phyloP scores from a whole-genome alignment of 2,888 invertebrate species.

The Cyclophora punctaria region DNA sequence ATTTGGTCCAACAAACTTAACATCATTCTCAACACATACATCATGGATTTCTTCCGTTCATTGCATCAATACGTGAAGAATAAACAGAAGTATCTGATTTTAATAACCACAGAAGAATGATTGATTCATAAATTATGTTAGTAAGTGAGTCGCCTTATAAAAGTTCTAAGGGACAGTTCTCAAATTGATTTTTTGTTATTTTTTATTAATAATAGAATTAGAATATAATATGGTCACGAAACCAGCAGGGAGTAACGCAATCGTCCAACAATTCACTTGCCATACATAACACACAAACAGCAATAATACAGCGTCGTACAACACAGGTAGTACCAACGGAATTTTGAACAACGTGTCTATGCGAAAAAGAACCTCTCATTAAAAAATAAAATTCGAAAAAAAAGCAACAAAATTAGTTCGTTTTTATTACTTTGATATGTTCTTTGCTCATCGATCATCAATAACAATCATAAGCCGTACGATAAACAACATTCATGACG shows the following conservation, averaged over 20 bases:
- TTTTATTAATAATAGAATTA: no score
- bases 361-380: conserved; percentile 68
- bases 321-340: conserved; percentile 37
- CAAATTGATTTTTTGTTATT: no score
- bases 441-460: conserved; percentile 44
- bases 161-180: no score
- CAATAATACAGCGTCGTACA: conserved; percentile 16
- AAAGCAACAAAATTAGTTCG: conserved; percentile 41
- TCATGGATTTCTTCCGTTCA: no score
- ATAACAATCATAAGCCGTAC: conserved; percentile 22
- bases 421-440: conserved; percentile 57
- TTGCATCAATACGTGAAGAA: no score
- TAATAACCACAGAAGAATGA: no score
- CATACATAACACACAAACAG: conserved; percentile 26
- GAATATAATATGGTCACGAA: no score
- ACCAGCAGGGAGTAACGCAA: neutral
- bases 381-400: conserved; percentile 26
- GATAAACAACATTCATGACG: conserved; percentile 12
- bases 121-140: no score
- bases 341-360: conserved; percentile 65
- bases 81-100: no score
- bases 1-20: no score
- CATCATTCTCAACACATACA: no score
- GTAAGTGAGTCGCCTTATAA: no score
- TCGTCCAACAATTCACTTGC: neutral